phyloP scores from a whole-genome alignment of 2,888 invertebrate species.

The Itoplectis maculator region DNA sequence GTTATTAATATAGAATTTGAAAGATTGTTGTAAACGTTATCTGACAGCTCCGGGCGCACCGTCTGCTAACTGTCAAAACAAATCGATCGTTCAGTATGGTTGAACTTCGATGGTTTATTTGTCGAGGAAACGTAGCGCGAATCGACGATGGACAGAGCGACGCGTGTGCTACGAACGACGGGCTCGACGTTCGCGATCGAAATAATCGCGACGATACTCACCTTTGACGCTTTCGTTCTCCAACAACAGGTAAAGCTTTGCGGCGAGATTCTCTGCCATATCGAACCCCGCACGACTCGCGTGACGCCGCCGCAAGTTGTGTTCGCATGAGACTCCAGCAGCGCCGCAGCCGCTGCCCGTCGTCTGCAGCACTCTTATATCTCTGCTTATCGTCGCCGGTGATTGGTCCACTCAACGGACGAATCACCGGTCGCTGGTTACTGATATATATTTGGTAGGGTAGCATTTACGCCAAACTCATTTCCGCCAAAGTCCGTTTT shows the following conservation, averaged over 20 bases:
- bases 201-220: constrained; percentile 63
- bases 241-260: constrained; percentile 80
- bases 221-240: constrained; percentile 78
- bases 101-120: neutral
- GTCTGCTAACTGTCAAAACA: constrained; percentile 66
- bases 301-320: constrained; percentile 16
- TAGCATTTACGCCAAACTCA: no score
- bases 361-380: no score
- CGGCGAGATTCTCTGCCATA: constrained; percentile 83
- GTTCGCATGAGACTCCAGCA: constrained; percentile 4
- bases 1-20: no score
- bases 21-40: neutral
- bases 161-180: neutral
- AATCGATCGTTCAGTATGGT: constrained; percentile 24
- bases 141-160: neutral
- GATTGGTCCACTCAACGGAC: no score
- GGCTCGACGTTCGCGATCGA: neutral
- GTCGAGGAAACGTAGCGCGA: neutral
- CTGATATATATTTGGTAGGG: no score
- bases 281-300: constrained; percentile 32
- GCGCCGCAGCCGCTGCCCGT: no score
- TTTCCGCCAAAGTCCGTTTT: no score
- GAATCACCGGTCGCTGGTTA: no score
- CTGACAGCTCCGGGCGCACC: constrained; percentile 22
- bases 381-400: no score